Conservation (phyloP, 2,797 vertebrate species). For the Platalea minor region DNA sequence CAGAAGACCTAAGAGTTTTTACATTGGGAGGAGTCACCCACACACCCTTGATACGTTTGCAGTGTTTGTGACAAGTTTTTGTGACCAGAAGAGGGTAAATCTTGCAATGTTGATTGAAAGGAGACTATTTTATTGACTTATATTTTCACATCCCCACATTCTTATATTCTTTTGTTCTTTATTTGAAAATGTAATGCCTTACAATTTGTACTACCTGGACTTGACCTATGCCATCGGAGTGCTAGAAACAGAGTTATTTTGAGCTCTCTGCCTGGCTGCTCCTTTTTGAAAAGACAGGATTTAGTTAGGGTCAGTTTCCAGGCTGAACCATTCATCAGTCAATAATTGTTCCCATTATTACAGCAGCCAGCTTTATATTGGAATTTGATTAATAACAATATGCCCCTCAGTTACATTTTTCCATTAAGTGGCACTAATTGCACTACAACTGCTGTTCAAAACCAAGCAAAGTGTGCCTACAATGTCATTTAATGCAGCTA, state of each 20-base stretch:
- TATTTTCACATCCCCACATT: slow-evolving; percentile 18
- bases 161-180: not conserved
- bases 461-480: slow-evolving; percentile 52
- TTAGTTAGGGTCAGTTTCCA: slow-evolving; percentile 56
- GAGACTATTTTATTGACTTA: not conserved
- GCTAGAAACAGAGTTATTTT: slow-evolving; percentile 53
- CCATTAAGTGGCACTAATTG: slow-evolving; percentile 67
- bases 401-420: slow-evolving; percentile 47
- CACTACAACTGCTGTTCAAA: slow-evolving; percentile 60
- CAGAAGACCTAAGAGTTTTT: not conserved
- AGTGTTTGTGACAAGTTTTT: not conserved
- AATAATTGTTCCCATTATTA: slow-evolving; percentile 59
- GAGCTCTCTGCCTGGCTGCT: slow-evolving; percentile 7
- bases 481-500: slow-evolving; percentile 47
- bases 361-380: slow-evolving; percentile 40
- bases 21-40: not conserved
- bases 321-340: slow-evolving; percentile 53
- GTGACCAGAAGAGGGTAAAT: not conserved
- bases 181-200: not conserved
- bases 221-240: not conserved
- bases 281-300: slow-evolving; percentile 24
- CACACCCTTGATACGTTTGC: not conserved
- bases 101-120: not conserved
- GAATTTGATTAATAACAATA: slow-evolving; percentile 67
- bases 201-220: not conserved